Evolutionary conservation across 2,888 invertebrate species (phyloP).

Genomic region (Drosophila eohydei): DNA sequence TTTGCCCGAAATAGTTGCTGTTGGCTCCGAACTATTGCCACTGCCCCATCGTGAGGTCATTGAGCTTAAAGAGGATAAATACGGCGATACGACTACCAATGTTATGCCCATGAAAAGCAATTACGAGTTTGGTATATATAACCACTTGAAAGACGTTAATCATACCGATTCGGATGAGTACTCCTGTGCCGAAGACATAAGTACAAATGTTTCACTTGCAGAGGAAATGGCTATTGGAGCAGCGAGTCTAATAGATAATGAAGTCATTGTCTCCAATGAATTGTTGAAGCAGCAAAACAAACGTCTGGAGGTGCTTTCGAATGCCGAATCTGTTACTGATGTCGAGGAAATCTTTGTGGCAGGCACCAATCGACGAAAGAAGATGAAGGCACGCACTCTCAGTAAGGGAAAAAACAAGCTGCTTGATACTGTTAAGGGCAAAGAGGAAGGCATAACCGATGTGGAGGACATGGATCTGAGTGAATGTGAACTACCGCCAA

Average conservation of each 20-base stretch:
- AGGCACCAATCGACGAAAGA: constrained; percentile 82
- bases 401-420: constrained; percentile 80
- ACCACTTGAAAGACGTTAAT: constrained; percentile 83
- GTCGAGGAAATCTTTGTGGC: constrained; percentile 85
- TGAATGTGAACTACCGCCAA: constrained; percentile 74
- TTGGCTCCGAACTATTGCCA: constrained; percentile 80
- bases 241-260: constrained; percentile 69
- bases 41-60: constrained; percentile 85
- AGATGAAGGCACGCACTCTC: constrained; percentile 77
- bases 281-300: constrained; percentile 77
- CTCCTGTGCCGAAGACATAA: constrained; percentile 79
- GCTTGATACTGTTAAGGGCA: constrained; percentile 66
- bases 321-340: constrained; percentile 85
- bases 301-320: constrained; percentile 75
- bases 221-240: constrained; percentile 51
- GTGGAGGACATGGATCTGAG: constrained; percentile 85
- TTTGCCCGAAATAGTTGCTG: constrained; percentile 40
- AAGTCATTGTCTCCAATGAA: constrained; percentile 79
- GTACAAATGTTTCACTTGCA: constrained; percentile 45
- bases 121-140: constrained; percentile 80
- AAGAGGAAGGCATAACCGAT: constrained; percentile 81
- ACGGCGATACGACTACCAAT: constrained; percentile 85
- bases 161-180: constrained; percentile 84
- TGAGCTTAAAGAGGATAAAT: constrained; percentile 83
- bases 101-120: constrained; percentile 85